Percentiles rank a stretch among this genome's conserved stretches.
phyloP scores from a whole-genome alignment of 2,888 invertebrate species.

The Polydrusus cervinus region DNA sequence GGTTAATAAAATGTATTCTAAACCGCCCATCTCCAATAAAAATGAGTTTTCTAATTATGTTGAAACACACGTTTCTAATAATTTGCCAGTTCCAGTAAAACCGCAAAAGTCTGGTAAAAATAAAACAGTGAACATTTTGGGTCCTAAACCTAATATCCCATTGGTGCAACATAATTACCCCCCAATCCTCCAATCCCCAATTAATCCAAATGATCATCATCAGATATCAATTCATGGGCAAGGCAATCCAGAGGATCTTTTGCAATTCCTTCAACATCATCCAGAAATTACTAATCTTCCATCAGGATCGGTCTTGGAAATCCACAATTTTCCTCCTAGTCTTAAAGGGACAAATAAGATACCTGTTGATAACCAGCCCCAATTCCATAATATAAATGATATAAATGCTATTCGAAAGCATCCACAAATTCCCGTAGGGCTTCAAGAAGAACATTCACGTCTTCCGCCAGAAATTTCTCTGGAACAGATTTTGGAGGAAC shows the following conservation, averaged over 20 bases:
- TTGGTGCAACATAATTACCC: background rate
- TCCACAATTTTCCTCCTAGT: conserved; percentile 59
- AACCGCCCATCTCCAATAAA: conserved; percentile 18
- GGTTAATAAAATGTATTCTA: conserved; percentile 11
- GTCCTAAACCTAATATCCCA: conserved; percentile 2
- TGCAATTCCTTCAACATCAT: conserved; percentile 69
- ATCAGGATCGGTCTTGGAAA: conserved; percentile 69
- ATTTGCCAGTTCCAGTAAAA: conserved; percentile 41
- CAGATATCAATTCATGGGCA: conserved; percentile 64
- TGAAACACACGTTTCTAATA: conserved; percentile 12
- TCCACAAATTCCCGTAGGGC: conserved; percentile 57
- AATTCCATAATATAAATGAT: conserved; percentile 11
- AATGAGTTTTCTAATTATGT: conserved; percentile 26
- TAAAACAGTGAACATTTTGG: background rate
- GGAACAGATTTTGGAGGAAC: conserved; percentile 68
- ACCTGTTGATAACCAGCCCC: conserved; percentile 41
- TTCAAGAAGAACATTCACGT: conserved; percentile 17
- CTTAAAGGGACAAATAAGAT: conserved; percentile 52
- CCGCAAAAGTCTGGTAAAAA: conserved; percentile 4
- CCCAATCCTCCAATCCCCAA: background rate
- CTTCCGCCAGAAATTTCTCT: conserved; percentile 64
- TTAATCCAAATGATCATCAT: conserved; percentile 12
- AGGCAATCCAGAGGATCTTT: conserved; percentile 66
- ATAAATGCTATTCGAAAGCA: conserved; percentile 57
- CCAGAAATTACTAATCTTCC: conserved; percentile 70